Percentiles rank a stretch among this genome's conserved stretches.
phyloP scores from a whole-genome alignment of 2,797 vertebrate species.

The Melopsittacus undulatus region DNA sequence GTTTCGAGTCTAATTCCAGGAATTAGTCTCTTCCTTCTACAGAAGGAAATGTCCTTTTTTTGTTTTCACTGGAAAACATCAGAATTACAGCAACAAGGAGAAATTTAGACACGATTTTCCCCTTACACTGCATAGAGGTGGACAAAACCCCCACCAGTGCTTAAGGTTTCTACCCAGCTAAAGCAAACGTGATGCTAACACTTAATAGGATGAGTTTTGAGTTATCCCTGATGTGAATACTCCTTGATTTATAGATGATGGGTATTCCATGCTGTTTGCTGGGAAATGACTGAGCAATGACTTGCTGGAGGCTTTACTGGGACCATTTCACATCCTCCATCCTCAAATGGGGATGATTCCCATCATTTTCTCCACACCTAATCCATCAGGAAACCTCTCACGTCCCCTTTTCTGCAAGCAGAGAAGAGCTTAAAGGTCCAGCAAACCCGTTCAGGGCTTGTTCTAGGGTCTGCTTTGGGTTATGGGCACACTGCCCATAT shows the following conservation, averaged over 20 bases:
- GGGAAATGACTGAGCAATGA: not conserved
- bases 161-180: not conserved
- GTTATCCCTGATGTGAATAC: too few relatives aligned
- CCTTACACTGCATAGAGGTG: rapidly evolving
- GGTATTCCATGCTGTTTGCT: not conserved
- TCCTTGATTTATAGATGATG: not conserved
- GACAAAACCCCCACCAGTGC: rapidly evolving
- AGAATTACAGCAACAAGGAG: rapidly evolving
- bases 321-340: rapidly evolving
- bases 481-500: not conserved
- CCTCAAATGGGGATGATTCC: not conserved
- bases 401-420: not conserved
- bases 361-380: not conserved
- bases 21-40: not conserved
- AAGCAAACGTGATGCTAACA: not conserved
- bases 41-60: not conserved
- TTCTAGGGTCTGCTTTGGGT: not conserved
- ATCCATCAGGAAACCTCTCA: not conserved
- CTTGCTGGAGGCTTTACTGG: not conserved
- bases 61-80: not conserved
- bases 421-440: not conserved
- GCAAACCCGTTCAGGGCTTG: not conserved
- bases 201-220: not conserved
- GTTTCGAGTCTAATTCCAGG: not conserved
- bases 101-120: not conserved